A percentile compares a stretch with the other conserved stretches of the same genome.
phyloP scores from a whole-genome alignment of 2,797 vertebrate genomes.

The Acipenser transmontanus region DNA sequence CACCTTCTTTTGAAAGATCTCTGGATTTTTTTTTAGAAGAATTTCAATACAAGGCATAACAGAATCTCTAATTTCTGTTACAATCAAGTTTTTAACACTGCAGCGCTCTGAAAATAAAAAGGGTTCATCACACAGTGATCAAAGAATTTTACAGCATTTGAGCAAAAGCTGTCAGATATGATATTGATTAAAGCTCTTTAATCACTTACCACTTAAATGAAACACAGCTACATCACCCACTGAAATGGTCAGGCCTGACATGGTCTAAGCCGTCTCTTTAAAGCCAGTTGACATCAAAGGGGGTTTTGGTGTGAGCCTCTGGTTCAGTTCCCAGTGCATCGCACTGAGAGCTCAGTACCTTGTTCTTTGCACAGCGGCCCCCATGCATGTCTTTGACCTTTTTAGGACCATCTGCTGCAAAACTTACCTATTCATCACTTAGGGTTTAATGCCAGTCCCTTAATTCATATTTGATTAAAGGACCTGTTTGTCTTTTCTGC shows the following conservation, averaged over 20 bases:
- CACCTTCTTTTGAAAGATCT: too few species aligned
- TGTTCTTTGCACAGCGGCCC: slow-evolving; percentile 37
- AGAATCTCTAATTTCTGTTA: too few species aligned
- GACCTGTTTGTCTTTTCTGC: not conserved
- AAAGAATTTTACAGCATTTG: not conserved
- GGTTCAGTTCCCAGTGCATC: slow-evolving; percentile 33
- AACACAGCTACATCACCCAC: slow-evolving; percentile 11
- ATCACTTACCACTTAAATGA: slow-evolving; percentile 12
- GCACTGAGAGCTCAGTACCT: slow-evolving; percentile 27
- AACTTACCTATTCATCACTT: slow-evolving; percentile 18
- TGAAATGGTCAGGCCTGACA: slow-evolving; percentile 35
- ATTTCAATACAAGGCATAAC: too few species aligned
- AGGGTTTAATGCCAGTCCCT: slow-evolving; percentile 16
- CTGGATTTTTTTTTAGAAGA: too few species aligned
- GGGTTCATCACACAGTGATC: too few species aligned
- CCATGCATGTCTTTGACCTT: slow-evolving; percentile 52
- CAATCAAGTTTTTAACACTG: too few species aligned
- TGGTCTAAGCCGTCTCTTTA: slow-evolving; percentile 43
- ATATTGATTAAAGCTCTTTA: slow-evolving; percentile 13
- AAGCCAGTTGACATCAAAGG: slow-evolving; percentile 60
- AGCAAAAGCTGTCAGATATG: slow-evolving; percentile 1
- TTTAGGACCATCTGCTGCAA: slow-evolving; percentile 44
- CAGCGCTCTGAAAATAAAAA: too few species aligned
- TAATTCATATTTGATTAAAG: slow-evolving; percentile 17
- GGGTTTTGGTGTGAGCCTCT: slow-evolving; percentile 44